A percentile compares a stretch with the other conserved stretches of the same genome.
These are phyloP conservation scores for Orientallactaga bullata DNA, from an alignment of 2,113 vertebrate species.

Conservation along the genomic window DNA sequence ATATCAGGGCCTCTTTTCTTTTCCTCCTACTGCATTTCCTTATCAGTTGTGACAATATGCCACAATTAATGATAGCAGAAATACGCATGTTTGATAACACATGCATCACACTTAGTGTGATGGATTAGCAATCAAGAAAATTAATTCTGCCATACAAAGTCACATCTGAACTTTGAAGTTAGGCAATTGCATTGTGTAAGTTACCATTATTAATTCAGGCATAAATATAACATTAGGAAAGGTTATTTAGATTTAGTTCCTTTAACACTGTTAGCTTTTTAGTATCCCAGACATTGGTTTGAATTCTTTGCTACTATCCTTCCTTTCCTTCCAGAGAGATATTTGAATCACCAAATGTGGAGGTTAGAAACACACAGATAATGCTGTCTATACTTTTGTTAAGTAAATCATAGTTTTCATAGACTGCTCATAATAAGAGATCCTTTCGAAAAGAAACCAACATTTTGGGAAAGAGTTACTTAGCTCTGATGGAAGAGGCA, in stretches of 20 bases:
- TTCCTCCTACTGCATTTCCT: slow-evolving; percentile 85
- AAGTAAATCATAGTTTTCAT: slow-evolving; percentile 42
- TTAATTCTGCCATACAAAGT: slow-evolving; percentile 88
- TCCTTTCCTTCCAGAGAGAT: not conserved
- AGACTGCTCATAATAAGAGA: not conserved
- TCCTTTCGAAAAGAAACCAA: not conserved
- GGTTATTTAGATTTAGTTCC: slow-evolving; percentile 72
- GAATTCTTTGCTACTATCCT: not conserved
- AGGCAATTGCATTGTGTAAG: slow-evolving; percentile 75
- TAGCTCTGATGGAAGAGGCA: not conserved
- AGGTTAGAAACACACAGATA: slow-evolving; percentile 41
- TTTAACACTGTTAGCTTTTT: slow-evolving; percentile 52
- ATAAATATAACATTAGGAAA: slow-evolving; percentile 71
- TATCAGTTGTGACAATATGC: slow-evolving; percentile 89
- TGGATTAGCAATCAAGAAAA: slow-evolving; percentile 90
- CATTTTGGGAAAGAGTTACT: slow-evolving; percentile 43
- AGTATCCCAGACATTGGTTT: slow-evolving; percentile 46
- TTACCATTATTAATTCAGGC: slow-evolving; percentile 78
- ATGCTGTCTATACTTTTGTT: not conserved
- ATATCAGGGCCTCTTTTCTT: slow-evolving; percentile 81
- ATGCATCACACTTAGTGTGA: slow-evolving; percentile 90
- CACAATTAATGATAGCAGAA: slow-evolving; percentile 90
- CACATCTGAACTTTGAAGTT: slow-evolving; percentile 88
- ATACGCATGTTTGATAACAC: slow-evolving; percentile 87
- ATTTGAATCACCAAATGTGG: slow-evolving; percentile 48